Percentiles rank a stretch among this genome's conserved stretches.
phyloP scores from a whole-genome alignment of 2,888 invertebrate genomes.

The Chrysina gloriosa region DNA sequence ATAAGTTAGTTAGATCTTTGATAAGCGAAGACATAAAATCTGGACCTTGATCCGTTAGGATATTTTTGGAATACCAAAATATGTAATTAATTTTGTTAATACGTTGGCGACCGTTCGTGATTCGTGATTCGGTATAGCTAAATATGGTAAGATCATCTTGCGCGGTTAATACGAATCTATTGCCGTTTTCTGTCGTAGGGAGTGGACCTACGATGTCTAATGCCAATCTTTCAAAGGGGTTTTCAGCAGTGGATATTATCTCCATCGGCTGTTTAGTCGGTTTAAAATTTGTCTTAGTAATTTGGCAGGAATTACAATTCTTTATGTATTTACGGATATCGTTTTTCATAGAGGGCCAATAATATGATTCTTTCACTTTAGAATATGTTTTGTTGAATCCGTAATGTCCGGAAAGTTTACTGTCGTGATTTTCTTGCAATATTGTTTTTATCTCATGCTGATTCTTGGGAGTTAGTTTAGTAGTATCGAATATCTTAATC shows the following conservation, averaged over 20 bases:
- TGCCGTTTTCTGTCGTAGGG: slow-evolving; percentile 52
- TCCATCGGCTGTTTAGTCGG: slow-evolving; percentile 53
- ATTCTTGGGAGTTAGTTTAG: neutral
- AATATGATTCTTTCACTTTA: slow-evolving; percentile 45
- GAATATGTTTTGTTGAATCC: slow-evolving; percentile 45
- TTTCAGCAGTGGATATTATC: slow-evolving; percentile 44
- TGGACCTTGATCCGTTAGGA: slow-evolving; percentile 45
- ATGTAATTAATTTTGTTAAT: slow-evolving; percentile 49
- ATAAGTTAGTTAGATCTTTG: too few relatives aligned
- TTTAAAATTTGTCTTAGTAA: slow-evolving; percentile 48
- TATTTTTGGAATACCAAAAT: slow-evolving; percentile 44
- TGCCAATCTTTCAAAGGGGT: slow-evolving; percentile 53
- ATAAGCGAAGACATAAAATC: slow-evolving; percentile 48
- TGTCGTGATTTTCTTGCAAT: slow-evolving; percentile 1
- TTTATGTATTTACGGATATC: slow-evolving; percentile 46
- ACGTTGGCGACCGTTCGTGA: slow-evolving; percentile 54
- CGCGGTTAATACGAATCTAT: slow-evolving; percentile 56
- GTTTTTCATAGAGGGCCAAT: slow-evolving; percentile 49
- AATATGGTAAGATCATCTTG: slow-evolving; percentile 60
- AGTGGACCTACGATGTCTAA: slow-evolving; percentile 58
- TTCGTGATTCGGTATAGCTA: slow-evolving; percentile 55
- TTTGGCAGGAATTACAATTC: slow-evolving; percentile 51
- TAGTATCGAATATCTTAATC: too few relatives aligned
- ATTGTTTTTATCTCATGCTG: slow-evolving; percentile 35
- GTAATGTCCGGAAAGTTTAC: slow-evolving; percentile 42